Evolutionary conservation across 37 sponge, comb jelly and placozoan species (phyloP), one percentile per base, ranked within the genome.

Genomic region (Bolinopsis microptera): DNA sequence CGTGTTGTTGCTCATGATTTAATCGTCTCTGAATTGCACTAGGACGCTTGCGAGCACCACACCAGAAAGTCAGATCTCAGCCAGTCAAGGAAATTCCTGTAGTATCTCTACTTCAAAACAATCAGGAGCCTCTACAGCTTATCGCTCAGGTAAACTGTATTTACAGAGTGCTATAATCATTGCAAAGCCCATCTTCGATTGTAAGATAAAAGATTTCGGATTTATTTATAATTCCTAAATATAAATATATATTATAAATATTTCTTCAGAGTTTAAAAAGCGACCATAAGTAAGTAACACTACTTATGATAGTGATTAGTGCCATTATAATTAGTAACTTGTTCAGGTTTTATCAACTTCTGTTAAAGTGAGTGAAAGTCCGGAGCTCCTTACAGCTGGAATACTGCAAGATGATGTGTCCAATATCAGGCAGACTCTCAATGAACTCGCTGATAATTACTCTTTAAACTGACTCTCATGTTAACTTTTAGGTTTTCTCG

Each of bases 361-460:
- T 16, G 80, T 77, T 1, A 77, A 77, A 16, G 80, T 77, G 18
- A 77, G 32, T 32, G 36, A 77, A 32, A 28, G 33, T 36, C 1
- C 80, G 28, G 80, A 77, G 28, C 37, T 77, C 35, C 27, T 77
- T 9, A 32, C 80, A 0, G 80, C 80, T 77, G 80, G 80, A 77
- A 36, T 77, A 0, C 35, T 77, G 36, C 36, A 77, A 9, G 80
- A 77, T 5, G 80, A 77, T 32, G 32, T 77, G 1, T 31, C 80
- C 13, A 36, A 77, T 18, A 77, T 77, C 27, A 31, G 37, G 18
- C 80, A 77, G 36, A 21, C 27, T 32, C 80, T 77, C 16, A 1
- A 77, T 32, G 36, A 77, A 35, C 36, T 77, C 1, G 21, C 21
- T 16, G 80, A 77, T 0, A 77, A 77, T 32, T 77, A 77, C 80